phyloP scores from a whole-genome alignment of 2,888 invertebrate genomes.

The Hylaea fasciaria region DNA sequence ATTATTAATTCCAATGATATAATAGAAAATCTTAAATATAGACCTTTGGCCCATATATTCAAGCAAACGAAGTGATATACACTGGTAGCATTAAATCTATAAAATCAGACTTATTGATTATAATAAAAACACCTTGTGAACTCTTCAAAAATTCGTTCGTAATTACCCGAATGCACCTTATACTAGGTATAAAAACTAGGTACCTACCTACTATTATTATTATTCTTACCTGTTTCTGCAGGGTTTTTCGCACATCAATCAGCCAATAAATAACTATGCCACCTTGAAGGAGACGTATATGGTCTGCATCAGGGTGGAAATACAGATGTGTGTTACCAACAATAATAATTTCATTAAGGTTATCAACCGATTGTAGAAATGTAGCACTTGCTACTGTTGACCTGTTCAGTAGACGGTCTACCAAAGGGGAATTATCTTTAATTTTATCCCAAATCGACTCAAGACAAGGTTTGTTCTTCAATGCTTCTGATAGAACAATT shows the following conservation, averaged over 20 bases:
- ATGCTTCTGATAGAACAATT: slow-evolving; percentile 86
- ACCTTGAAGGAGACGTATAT: slow-evolving; percentile 94
- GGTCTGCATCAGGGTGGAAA: slow-evolving; percentile 96
- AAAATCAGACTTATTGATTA: no score
- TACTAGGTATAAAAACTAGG: no score
- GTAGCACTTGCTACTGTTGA: slow-evolving; percentile 88
- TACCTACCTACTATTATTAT: no score
- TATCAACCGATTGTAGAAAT: slow-evolving; percentile 84
- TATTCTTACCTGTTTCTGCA: slow-evolving; percentile 61
- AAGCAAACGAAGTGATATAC: no score
- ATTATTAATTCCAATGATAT: no score
- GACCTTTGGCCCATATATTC: no score
- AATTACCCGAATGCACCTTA: no score
- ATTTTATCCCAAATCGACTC: slow-evolving; percentile 86
- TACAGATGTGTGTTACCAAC: slow-evolving; percentile 96
- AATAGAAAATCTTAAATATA: no score
- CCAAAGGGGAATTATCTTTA: slow-evolving; percentile 82
- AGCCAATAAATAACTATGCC: slow-evolving; percentile 90
- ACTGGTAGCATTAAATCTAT: no score
- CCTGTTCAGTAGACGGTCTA: slow-evolving; percentile 85
- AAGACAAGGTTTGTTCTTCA: slow-evolving; percentile 82
- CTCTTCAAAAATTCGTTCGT: no score
- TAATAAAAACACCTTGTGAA: no score
- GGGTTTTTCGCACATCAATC: slow-evolving; percentile 79
- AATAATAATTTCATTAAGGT: slow-evolving; percentile 85